Percentiles rank a stretch among this genome's conserved stretches.
These are phyloP conservation scores for Diarsia rubi DNA, from an alignment of 2,888 invertebrate genomes.

Conservation along the genomic window DNA sequence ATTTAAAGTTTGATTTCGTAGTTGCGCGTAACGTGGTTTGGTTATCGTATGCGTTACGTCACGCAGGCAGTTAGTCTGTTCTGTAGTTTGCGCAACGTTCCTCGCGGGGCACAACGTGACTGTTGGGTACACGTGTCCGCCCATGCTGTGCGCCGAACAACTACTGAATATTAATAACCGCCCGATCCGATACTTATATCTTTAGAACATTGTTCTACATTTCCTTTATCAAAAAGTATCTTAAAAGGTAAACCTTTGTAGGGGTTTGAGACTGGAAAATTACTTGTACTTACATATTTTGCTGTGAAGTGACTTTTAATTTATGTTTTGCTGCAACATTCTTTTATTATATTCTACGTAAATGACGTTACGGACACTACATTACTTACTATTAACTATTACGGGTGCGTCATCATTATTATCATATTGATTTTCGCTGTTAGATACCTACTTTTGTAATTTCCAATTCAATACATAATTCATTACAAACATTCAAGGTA, in stretches of 20 bases:
- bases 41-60: constrained; percentile 59
- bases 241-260: constrained; percentile 17
- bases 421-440: background rate
- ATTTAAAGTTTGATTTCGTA: constrained; percentile 36
- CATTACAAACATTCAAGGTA: background rate
- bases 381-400: background rate
- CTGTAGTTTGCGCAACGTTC: constrained; percentile 59
- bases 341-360: background rate
- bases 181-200: constrained; percentile 23
- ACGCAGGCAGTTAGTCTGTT: constrained; percentile 48
- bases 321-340: constrained; percentile 7
- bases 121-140: constrained; percentile 41
- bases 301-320: constrained; percentile 4
- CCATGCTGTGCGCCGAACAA: constrained; percentile 50
- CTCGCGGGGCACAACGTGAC: constrained; percentile 65
- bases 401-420: background rate
- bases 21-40: constrained; percentile 12
- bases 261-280: constrained; percentile 26
- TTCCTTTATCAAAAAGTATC: constrained; percentile 22
- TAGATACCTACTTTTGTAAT: constrained; percentile 8
- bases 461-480: background rate
- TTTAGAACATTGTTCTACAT: constrained; percentile 20
- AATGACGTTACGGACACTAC: background rate
- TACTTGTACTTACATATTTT: constrained; percentile 21
- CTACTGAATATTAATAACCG: constrained; percentile 44